A percentile compares a stretch with the other conserved stretches of the same genome.
phyloP scores from a whole-genome alignment of 2,797 vertebrate species.

The Ambastaia sidthimunki region DNA sequence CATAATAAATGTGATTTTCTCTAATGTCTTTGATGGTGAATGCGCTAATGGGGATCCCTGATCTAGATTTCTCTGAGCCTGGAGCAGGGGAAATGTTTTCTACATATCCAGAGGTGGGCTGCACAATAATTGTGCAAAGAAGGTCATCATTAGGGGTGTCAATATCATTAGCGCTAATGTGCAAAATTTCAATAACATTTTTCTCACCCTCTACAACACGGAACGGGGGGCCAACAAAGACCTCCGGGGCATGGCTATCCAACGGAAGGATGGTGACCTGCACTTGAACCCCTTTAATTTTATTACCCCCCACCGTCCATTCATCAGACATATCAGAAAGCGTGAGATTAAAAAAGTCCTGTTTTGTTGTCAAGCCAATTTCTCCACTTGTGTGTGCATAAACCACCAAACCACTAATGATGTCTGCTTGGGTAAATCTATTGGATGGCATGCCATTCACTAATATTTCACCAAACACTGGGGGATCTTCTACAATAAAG shows the following conservation, averaged over 20 bases:
- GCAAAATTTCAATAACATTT: constrained; percentile 77
- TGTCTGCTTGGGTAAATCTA: constrained; percentile 90
- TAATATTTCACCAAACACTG: constrained; percentile 85
- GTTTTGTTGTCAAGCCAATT: constrained; percentile 85
- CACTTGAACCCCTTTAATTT: constrained; percentile 88
- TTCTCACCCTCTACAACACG: constrained; percentile 87
- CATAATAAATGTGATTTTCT: constrained; percentile 90
- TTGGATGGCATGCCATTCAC: constrained; percentile 82
- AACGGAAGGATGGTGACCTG: constrained; percentile 92
- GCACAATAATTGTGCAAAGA: constrained; percentile 91
- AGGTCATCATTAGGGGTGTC: constrained; percentile 91
- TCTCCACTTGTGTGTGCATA: constrained; percentile 91
- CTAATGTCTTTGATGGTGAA: constrained; percentile 93
- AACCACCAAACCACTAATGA: constrained; percentile 89
- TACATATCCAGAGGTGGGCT: constrained; percentile 89
- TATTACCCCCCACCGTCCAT: constrained; percentile 86
- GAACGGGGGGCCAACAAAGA: constrained; percentile 85
- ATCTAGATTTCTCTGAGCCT: constrained; percentile 95
- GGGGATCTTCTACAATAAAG: constrained; percentile 88
- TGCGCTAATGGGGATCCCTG: constrained; percentile 89
- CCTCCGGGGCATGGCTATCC: constrained; percentile 89
- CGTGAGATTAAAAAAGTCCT: constrained; percentile 92
- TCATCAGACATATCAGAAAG: constrained; percentile 91
- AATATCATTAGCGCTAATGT: constrained; percentile 84
- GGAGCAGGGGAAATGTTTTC: constrained; percentile 96